phyloP scores from a whole-genome alignment of 2,888 invertebrate genomes.

The Nemotelus nigrinus region DNA sequence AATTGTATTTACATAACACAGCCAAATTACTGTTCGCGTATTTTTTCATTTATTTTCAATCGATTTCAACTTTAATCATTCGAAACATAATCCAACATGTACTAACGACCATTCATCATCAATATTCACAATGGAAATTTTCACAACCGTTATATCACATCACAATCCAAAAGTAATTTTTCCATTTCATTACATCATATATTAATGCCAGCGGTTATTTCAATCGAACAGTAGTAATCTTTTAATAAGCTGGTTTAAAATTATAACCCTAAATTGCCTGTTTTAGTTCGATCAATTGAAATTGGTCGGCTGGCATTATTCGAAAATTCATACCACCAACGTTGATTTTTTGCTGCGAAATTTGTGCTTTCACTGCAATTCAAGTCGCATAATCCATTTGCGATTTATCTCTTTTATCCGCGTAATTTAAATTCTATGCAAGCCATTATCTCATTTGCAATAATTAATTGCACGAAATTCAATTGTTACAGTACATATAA shows the following conservation, averaged over 20 bases:
- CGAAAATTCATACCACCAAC: background rate
- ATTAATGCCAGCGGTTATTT: conserved; percentile 9
- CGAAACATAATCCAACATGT: too few species aligned
- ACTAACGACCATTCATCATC: too few species aligned
- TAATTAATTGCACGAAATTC: conserved; percentile 35
- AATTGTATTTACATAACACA: too few species aligned
- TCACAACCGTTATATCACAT: background rate
- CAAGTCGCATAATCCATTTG: conserved; percentile 22
- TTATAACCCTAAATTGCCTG: conserved; percentile 15
- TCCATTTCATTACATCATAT: conserved; percentile 1
- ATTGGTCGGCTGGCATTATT: background rate
- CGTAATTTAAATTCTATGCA: conserved; percentile 38
- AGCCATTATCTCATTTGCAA: conserved; percentile 37
- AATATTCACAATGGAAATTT: too few species aligned
- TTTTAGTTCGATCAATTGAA: conserved; percentile 28
- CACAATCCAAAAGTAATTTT: conserved; percentile 8
- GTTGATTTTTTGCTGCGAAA: background rate
- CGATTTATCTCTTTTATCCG: conserved; percentile 30
- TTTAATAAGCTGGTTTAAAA: conserved; percentile 7
- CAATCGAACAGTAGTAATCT: conserved; percentile 4
- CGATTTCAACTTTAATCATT: too few species aligned
- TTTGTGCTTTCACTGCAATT: background rate
- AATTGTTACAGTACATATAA: conserved; percentile 6
- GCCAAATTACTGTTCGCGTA: too few species aligned
- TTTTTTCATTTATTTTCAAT: too few species aligned